Conservation (phyloP, 2,113 vertebrate species). For the Antennarius striatus region DNA sequence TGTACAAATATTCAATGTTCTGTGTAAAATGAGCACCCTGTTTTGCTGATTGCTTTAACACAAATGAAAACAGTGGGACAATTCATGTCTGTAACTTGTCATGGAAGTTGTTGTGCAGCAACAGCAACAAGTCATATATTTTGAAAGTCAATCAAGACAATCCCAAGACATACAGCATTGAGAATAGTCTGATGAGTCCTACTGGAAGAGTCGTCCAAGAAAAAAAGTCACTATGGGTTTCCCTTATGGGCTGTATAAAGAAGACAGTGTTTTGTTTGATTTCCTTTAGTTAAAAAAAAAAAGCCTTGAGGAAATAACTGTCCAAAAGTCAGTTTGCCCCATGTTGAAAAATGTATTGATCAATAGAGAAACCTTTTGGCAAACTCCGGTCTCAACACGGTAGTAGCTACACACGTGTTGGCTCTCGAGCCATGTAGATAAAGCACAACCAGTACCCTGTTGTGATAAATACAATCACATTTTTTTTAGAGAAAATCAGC, state of each 20-base stretch:
- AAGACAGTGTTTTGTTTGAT: conserved; percentile 3
- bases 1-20: too few relatives aligned
- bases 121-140: background rate
- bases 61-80: too few relatives aligned
- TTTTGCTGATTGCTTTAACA: conserved; percentile 26
- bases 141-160: background rate
- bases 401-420: conserved; percentile 31
- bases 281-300: background rate
- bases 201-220: background rate
- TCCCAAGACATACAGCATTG: background rate
- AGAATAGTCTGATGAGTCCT: background rate
- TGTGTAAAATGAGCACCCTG: conserved; percentile 2
- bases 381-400: background rate
- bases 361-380: background rate
- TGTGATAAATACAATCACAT: conserved; percentile 36
- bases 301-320: background rate
- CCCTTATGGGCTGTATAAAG: conserved; percentile 1
- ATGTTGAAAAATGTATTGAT: background rate
- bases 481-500: conserved; percentile 5
- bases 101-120: background rate
- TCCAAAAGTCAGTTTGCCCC: background rate
- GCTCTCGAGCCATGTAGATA: conserved; percentile 15
- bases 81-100: background rate
- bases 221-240: background rate
- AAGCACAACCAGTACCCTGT: conserved; percentile 37